A percentile compares a stretch with the other conserved stretches of the same genome.
These are phyloP conservation scores for Mobula birostris DNA, from an alignment of 2,113 vertebrate genomes.

Conservation along the genomic window DNA sequence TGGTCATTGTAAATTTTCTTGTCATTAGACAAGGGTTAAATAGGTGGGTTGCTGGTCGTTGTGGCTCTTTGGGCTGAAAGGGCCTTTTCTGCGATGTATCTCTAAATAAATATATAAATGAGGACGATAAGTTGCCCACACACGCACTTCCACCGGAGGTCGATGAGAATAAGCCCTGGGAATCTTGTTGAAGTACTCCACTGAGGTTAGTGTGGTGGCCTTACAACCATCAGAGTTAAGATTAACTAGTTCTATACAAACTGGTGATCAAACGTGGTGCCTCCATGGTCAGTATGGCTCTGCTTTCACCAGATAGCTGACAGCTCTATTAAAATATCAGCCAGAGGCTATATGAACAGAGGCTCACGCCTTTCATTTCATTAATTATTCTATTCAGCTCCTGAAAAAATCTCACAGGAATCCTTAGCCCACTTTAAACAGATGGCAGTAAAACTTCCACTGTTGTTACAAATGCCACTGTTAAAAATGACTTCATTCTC, in stretches of 20 bases:
- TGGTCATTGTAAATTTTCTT: too few relatives aligned
- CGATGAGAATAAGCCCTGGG: not conserved
- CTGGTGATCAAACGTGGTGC: not conserved
- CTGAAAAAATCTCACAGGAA: slow-evolving; percentile 22
- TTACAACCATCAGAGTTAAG: not conserved
- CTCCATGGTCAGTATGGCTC: slow-evolving; percentile 12
- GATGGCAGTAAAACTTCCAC: slow-evolving; percentile 26
- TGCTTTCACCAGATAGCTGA: slow-evolving; percentile 16
- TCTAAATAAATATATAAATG: too few relatives aligned
- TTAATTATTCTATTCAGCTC: slow-evolving; percentile 16
- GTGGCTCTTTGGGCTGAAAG: too few relatives aligned
- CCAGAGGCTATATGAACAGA: not conserved
- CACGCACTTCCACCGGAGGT: not conserved
- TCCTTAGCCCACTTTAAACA: slow-evolving; percentile 10
- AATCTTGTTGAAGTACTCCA: not conserved
- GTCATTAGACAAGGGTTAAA: too few relatives aligned
- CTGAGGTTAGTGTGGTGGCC: not conserved
- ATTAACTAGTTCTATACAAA: not conserved
- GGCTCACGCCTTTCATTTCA: not conserved
- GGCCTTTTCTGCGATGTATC: too few relatives aligned
- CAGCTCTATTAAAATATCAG: slow-evolving; percentile 22
- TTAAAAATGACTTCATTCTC: slow-evolving; percentile 32
- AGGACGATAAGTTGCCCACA: not conserved
- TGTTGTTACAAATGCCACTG: slow-evolving; percentile 19
- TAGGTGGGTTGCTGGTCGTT: too few relatives aligned